Evolutionary conservation across 2,888 invertebrate species (phyloP).

Genomic region (Leptopilina myrica): DNA sequence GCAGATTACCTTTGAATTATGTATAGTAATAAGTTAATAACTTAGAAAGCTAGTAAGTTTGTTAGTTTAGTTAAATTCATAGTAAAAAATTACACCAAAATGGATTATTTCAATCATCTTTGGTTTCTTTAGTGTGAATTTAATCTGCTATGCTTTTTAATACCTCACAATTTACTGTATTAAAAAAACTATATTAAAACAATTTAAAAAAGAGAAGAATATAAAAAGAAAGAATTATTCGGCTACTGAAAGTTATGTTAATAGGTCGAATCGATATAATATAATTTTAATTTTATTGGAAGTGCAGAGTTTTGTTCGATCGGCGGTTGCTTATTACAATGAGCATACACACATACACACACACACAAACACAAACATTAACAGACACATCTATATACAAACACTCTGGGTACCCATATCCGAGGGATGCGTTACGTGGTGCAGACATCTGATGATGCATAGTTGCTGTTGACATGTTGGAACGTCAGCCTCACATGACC

Average conservation of each 20-base stretch:
- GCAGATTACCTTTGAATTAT: no score
- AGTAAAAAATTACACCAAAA: no score
- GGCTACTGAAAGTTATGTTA: neutral
- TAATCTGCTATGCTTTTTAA: no score
- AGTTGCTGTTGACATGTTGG: constrained; percentile 76
- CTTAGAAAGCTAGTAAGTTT: no score
- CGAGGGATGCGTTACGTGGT: constrained; percentile 64
- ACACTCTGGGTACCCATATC: constrained; percentile 11
- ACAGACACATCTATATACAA: no score
- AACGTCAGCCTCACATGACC: constrained; percentile 75
- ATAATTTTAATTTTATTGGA: constrained; percentile 29
- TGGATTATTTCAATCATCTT: no score
- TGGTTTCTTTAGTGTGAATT: no score
- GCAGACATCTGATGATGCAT: constrained; percentile 75
- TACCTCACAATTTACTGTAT: no score
- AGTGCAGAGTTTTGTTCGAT: constrained; percentile 42
- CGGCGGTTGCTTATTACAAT: constrained; percentile 46
- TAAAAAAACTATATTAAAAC: no score
- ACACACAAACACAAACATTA: neutral
- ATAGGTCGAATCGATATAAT: neutral
- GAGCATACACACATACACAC: constrained; percentile 35
- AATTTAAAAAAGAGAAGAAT: no score
- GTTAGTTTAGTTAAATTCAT: no score
- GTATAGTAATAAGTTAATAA: no score
- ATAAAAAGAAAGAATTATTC: neutral